These are phyloP conservation scores for Himantopus leucocephalus DNA, from an alignment of 2,113 vertebrate genomes.

Conservation along the genomic window DNA sequence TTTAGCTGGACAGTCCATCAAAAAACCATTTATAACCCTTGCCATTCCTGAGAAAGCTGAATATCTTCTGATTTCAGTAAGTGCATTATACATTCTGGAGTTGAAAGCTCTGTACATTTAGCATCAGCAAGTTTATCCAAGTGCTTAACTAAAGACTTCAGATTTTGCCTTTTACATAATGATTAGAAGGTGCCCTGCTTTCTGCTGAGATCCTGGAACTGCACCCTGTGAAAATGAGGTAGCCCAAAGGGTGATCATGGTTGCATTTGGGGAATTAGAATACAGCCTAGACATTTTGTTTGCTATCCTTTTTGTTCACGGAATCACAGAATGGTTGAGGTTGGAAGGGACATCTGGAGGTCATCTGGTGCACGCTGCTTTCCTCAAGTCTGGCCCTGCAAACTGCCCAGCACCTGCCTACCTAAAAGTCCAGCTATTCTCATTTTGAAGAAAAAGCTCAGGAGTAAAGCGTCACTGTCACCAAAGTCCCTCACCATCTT, in stretches of 20 bases:
- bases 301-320: neutral
- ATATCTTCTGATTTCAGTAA: neutral
- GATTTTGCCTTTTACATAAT: neutral
- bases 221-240: neutral
- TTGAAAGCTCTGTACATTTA: neutral
- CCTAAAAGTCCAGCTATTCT: neutral
- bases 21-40: neutral
- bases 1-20: neutral
- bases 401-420: neutral
- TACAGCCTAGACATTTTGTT: neutral
- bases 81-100: neutral
- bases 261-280: neutral
- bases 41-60: neutral
- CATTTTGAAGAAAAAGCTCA: neutral
- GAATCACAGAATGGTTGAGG: neutral
- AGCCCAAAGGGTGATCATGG: accelerated
- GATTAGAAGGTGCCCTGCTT: neutral
- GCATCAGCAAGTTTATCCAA: neutral
- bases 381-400: neutral
- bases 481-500: neutral
- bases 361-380: neutral
- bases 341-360: neutral
- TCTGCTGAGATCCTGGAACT: neutral
- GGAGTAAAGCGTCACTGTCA: neutral
- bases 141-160: neutral